A percentile compares a stretch with the other conserved stretches of the same genome.
phyloP scores from a whole-genome alignment of 2,888 invertebrate species.

The Podotricha telesiphe region DNA sequence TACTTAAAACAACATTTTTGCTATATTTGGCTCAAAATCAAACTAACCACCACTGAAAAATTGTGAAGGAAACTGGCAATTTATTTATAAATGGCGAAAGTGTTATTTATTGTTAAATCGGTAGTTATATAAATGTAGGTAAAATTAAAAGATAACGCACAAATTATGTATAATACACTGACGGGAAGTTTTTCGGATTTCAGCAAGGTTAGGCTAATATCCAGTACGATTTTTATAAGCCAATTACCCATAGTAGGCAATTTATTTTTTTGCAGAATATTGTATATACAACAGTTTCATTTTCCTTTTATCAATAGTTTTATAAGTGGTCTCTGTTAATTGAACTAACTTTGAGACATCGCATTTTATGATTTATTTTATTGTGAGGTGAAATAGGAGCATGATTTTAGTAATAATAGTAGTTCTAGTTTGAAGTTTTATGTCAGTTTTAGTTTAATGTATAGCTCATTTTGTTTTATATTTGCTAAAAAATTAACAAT shows the following conservation, averaged over 20 bases:
- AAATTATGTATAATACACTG: slow-evolving; percentile 33
- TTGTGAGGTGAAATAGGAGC: not conserved
- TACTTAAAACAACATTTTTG: too few species aligned
- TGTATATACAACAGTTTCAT: slow-evolving; percentile 7
- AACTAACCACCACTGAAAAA: not conserved
- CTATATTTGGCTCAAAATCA: not conserved
- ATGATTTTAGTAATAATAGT: not conserved
- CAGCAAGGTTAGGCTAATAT: slow-evolving; percentile 30
- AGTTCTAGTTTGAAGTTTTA: too few species aligned
- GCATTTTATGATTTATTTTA: not conserved
- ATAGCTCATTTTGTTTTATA: too few species aligned
- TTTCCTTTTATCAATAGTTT: slow-evolving; percentile 15
- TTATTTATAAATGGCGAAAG: not conserved
- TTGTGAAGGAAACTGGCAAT: not conserved
- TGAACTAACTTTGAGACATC: not conserved
- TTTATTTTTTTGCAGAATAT: slow-evolving; percentile 10
- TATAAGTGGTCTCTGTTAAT: slow-evolving; percentile 7
- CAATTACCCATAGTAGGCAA: slow-evolving; percentile 25
- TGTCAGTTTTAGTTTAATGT: too few species aligned
- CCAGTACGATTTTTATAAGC: slow-evolving; percentile 31
- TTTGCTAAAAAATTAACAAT: too few species aligned
- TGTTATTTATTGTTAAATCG: not conserved
- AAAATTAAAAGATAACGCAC: slow-evolving; percentile 14
- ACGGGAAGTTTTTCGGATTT: slow-evolving; percentile 40
- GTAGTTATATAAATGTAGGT: not conserved